Conservation (phyloP, 2,888 invertebrate species). For the Tenthredo amoena region DNA sequence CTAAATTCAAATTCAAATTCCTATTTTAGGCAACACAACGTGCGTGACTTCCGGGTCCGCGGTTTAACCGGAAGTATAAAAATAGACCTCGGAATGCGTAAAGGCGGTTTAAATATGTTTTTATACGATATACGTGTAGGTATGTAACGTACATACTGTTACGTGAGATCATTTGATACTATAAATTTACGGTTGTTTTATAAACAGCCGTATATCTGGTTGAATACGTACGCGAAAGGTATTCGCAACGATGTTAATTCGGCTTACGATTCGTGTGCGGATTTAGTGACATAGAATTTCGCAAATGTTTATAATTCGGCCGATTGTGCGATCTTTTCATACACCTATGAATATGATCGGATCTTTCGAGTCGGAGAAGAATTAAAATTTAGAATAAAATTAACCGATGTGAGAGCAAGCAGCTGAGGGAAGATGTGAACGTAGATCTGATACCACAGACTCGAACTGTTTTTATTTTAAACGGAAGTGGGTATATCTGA, state of each 20-base stretch:
- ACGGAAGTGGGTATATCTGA: background rate
- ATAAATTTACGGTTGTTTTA: constrained; percentile 2
- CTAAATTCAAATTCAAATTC: background rate
- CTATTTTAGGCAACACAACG: background rate
- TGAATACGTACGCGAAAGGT: background rate
- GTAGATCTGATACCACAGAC: background rate
- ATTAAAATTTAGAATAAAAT: too few relatives aligned
- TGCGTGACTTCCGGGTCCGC: background rate
- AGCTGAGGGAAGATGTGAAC: background rate
- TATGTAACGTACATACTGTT: background rate
- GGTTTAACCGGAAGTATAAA: background rate
- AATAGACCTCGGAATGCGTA: background rate
- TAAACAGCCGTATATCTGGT: background rate
- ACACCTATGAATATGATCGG: too few relatives aligned
- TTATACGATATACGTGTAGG: background rate
- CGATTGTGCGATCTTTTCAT: too few relatives aligned
- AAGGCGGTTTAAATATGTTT: background rate
- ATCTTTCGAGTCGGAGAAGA: too few relatives aligned
- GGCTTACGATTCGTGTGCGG: background rate
- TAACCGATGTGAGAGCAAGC: too few relatives aligned
- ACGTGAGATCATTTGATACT: background rate
- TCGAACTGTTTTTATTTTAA: background rate
- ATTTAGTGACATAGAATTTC: background rate
- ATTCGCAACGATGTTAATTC: background rate
- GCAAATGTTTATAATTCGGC: too few relatives aligned